phyloP scores from a whole-genome alignment of 2,797 vertebrate genomes.

The Silurus lanzhouensis region DNA sequence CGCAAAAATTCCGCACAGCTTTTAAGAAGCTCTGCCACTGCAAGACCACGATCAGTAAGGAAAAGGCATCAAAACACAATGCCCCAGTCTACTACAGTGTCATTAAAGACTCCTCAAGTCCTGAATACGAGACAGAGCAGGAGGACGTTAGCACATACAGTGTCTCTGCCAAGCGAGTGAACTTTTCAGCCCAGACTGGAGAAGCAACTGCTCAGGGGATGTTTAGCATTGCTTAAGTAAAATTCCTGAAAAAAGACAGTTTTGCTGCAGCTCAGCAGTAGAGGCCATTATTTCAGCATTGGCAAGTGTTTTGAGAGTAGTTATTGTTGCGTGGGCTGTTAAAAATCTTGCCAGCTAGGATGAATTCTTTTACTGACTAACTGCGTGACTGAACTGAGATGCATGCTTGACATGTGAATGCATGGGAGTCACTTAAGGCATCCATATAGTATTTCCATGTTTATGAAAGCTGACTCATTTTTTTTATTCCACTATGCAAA shows the following conservation, averaged over 20 bases:
- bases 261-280: not conserved
- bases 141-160: conserved; percentile 33
- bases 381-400: not conserved
- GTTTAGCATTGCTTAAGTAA: conserved; percentile 39
- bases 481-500: not conserved
- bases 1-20: conserved; percentile 84
- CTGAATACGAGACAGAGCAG: conserved; percentile 46
- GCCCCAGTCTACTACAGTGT: conserved; percentile 77
- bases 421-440: not conserved
- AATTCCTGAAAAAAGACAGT: not conserved
- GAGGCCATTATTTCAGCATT: not conserved
- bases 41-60: conserved; percentile 45
- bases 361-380: not conserved
- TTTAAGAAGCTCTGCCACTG: conserved; percentile 83
- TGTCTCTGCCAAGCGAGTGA: conserved; percentile 29
- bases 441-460: not conserved
- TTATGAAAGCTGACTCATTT: not conserved
- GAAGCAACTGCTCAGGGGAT: conserved; percentile 10
- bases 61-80: conserved; percentile 55
- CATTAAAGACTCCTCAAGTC: conserved; percentile 74
- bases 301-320: not conserved
- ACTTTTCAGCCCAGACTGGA: conserved; percentile 32
- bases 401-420: not conserved
- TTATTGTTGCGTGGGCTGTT: not conserved
- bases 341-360: not conserved